Percentiles rank a stretch among this genome's conserved stretches.
Evolutionary conservation across 2,113 vertebrate genomes (phyloP).

Genomic region (Rallus limicola): DNA sequence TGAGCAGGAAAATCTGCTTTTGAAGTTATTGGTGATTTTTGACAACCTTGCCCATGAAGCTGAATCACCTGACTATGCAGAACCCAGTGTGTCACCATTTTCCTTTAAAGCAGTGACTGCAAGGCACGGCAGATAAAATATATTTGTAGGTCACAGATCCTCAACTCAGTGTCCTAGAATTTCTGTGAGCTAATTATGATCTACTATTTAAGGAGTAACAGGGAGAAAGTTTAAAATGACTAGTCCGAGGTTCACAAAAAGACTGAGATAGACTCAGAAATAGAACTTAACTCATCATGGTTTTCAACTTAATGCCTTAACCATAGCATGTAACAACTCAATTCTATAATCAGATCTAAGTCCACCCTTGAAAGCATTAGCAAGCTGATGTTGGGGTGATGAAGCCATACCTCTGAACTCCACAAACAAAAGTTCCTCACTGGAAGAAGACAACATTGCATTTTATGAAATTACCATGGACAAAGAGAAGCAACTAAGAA

Average conservation of each 20-base stretch:
- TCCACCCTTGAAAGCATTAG: not conserved
- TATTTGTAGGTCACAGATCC: not conserved
- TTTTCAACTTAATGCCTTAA: not conserved
- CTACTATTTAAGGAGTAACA: not conserved
- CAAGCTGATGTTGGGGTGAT: slow-evolving; percentile 73
- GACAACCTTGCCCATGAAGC: not conserved
- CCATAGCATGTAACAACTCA: not conserved
- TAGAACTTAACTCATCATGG: not conserved
- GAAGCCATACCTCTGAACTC: slow-evolving; percentile 67
- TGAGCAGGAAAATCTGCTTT: not conserved
- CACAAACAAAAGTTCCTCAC: slow-evolving; percentile 3
- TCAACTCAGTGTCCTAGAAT: not conserved
- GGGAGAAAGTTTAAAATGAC: not conserved
- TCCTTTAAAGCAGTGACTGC: not conserved
- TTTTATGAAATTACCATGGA: slow-evolving; percentile 62
- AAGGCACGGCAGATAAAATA: not conserved
- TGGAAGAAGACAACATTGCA: not conserved
- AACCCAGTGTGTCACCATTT: not conserved
- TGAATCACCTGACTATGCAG: not conserved
- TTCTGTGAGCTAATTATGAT: not conserved
- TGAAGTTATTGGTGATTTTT: not conserved
- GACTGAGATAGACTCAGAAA: not conserved
- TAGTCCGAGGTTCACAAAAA: not conserved
- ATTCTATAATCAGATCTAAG: not conserved
- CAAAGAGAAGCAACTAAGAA: slow-evolving; percentile 73